These are phyloP conservation scores for Xylota sylvarum DNA, from an alignment of 2,888 invertebrate species.

Conservation along the genomic window DNA sequence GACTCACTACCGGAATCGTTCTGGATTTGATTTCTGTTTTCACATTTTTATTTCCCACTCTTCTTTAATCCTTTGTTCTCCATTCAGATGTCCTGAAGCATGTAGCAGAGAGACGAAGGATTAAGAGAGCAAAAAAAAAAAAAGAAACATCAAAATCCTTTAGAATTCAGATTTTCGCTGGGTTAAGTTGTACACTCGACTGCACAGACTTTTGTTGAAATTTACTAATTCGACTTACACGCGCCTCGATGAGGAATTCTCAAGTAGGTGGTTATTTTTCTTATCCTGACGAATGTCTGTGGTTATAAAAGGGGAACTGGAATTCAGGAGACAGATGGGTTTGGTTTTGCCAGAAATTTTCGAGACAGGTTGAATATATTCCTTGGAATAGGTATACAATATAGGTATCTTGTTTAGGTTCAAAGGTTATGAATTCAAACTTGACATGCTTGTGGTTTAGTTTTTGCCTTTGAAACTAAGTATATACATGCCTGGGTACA, in stretches of 20 bases:
- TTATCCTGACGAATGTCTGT: neutral
- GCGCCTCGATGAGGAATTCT: neutral
- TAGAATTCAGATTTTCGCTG: conserved; percentile 1
- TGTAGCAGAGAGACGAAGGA: too few species aligned
- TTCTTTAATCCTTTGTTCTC: conserved; percentile 8
- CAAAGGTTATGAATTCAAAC: neutral
- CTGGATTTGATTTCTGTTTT: neutral
- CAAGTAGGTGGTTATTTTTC: neutral
- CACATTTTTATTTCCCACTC: neutral
- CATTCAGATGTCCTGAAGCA: neutral
- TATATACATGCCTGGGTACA: too few species aligned
- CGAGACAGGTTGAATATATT: neutral
- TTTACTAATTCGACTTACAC: conserved; percentile 9
- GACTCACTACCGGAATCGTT: neutral
- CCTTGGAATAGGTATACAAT: neutral
- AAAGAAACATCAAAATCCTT: conserved; percentile 3
- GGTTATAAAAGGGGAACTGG: neutral
- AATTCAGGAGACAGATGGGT: neutral
- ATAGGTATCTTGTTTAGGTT: neutral
- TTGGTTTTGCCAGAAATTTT: neutral
- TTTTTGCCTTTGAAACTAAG: neutral
- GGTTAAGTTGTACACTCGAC: conserved; percentile 14
- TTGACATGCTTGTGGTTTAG: neutral
- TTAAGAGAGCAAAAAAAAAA: too few species aligned
- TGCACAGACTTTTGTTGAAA: neutral